Percentiles rank a stretch among this genome's conserved stretches.
Evolutionary conservation across 2,888 invertebrate species (phyloP).

Genomic region (Ichneumon xanthorius): DNA sequence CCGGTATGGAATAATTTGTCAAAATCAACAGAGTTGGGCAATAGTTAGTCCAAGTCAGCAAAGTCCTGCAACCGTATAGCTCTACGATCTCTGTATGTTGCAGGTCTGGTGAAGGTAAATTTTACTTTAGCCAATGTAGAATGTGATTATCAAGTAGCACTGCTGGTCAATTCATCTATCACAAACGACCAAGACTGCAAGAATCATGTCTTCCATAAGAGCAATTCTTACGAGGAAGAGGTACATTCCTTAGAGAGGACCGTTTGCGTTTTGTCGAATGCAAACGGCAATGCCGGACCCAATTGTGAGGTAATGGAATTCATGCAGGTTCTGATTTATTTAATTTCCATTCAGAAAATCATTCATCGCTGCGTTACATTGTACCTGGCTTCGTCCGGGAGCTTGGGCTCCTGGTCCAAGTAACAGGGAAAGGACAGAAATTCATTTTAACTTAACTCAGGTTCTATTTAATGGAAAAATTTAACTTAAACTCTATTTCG

Average conservation of each 20-base stretch:
- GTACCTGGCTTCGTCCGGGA: not conserved
- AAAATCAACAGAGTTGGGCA: not conserved
- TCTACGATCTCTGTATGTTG: slow-evolving; percentile 3
- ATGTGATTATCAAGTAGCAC: slow-evolving; percentile 63
- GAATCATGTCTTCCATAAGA: slow-evolving; percentile 54
- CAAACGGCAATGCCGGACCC: not conserved
- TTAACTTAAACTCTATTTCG: too few relatives aligned
- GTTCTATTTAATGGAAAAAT: too few relatives aligned
- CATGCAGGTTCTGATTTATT: not conserved
- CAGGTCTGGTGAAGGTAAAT: slow-evolving; percentile 61
- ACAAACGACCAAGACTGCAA: slow-evolving; percentile 62
- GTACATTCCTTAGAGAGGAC: slow-evolving; percentile 58
- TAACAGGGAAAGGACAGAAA: not conserved
- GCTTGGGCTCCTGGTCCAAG: not conserved
- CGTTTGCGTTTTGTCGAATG: slow-evolving; percentile 46
- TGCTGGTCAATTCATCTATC: slow-evolving; percentile 66
- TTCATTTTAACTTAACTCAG: too few relatives aligned
- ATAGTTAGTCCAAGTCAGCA: not conserved
- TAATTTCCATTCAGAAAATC: not conserved
- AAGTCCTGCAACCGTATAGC: not conserved
- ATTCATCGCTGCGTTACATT: not conserved
- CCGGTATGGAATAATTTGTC: slow-evolving; percentile 20
- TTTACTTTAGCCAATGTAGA: slow-evolving; percentile 50
- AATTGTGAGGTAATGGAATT: slow-evolving; percentile 51
- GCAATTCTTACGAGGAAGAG: slow-evolving; percentile 48